Conservation (phyloP, 2,797 vertebrate genomes). For the Rhinella marina region DNA sequence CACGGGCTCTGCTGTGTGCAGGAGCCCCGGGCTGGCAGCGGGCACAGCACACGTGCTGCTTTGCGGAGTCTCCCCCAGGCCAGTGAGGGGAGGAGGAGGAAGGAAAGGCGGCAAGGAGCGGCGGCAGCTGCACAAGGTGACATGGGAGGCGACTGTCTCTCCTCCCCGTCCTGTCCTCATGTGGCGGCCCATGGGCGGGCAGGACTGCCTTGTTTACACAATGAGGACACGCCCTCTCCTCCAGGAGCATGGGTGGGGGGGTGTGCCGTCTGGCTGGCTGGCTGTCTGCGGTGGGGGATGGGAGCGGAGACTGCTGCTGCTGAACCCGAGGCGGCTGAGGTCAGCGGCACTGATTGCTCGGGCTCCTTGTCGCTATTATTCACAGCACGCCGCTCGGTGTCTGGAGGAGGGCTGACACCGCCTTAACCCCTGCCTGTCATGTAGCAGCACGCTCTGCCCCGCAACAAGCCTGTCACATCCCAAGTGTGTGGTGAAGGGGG, state of each 20-base stretch:
- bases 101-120: conserved; percentile 41
- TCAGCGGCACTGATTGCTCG: conserved; percentile 55
- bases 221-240: conserved; percentile 46
- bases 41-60: conserved; percentile 52
- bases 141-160: background rate
- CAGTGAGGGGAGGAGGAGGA: background rate
- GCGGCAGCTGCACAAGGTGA: conserved; percentile 41
- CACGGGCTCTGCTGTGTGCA: no score
- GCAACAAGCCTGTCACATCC: conserved; percentile 48
- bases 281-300: conserved; percentile 53
- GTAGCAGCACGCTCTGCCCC: conserved; percentile 41
- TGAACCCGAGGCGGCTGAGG: conserved; percentile 61
- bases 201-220: conserved; percentile 57
- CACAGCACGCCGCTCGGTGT: conserved; percentile 49
- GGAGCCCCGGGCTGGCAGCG: no score
- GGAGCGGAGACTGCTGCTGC: conserved; percentile 39
- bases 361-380: conserved; percentile 59
- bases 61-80: conserved; percentile 42
- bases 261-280: conserved; percentile 57
- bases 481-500: conserved; percentile 3
- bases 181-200: conserved; percentile 17
- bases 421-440: conserved; percentile 52
- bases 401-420: conserved; percentile 38
- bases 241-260: conserved; percentile 28
- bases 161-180: conserved; percentile 30